Conservation (phyloP, 2,888 invertebrate species). For the Idaea dimidiata region DNA sequence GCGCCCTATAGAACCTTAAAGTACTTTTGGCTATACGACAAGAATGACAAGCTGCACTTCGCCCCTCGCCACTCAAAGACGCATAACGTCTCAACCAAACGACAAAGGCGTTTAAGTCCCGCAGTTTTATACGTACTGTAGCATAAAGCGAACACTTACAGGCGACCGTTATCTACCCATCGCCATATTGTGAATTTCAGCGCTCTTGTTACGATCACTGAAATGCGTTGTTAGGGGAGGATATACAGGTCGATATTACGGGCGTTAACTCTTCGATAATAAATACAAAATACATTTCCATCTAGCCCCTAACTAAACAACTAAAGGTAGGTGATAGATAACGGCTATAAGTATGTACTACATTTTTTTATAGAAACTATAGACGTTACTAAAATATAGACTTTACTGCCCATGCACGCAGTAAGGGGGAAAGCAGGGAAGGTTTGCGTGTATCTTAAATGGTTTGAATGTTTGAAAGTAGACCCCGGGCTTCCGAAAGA, state of each 20-base stretch:
- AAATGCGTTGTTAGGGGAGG: constrained; percentile 34
- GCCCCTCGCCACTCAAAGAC: constrained; percentile 13
- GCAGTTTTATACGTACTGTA: constrained; percentile 48
- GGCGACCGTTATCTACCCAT: constrained; percentile 69
- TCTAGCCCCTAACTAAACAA: too few relatives aligned
- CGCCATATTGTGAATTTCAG: constrained; percentile 75
- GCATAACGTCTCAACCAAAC: constrained; percentile 11
- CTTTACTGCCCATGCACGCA: too few relatives aligned
- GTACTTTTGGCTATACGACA: background rate
- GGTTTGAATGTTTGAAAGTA: too few relatives aligned
- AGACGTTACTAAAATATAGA: too few relatives aligned
- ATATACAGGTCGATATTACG: constrained; percentile 41
- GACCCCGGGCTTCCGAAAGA: too few relatives aligned
- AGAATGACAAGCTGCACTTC: background rate
- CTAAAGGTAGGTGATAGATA: too few relatives aligned
- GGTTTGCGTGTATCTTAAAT: too few relatives aligned
- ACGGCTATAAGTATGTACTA: too few relatives aligned
- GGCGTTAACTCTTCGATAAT: constrained; percentile 11
- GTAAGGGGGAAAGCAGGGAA: too few relatives aligned
- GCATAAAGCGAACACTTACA: constrained; percentile 66
- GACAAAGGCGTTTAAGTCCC: constrained; percentile 32
- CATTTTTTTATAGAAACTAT: too few relatives aligned
- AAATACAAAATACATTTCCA: too few relatives aligned
- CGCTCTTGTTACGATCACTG: constrained; percentile 60
- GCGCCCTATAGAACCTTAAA: background rate